Percentiles rank a stretch among this genome's conserved stretches.
These are phyloP conservation scores for Drosophila merina DNA, from an alignment of 2,888 invertebrate genomes.

Conservation along the genomic window DNA sequence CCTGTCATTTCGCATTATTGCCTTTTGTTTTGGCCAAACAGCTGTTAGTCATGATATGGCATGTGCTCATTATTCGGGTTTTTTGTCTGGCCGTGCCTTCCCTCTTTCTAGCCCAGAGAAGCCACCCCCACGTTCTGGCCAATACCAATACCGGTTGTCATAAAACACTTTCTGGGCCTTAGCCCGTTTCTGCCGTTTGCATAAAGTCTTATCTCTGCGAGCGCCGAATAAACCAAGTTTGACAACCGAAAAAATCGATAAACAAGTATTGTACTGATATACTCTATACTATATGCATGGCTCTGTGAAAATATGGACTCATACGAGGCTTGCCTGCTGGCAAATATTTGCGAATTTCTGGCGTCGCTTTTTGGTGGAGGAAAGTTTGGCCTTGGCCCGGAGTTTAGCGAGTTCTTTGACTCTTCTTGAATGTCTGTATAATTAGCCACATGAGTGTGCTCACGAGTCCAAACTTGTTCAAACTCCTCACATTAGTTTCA, in stretches of 20 bases:
- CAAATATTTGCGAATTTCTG: constrained; percentile 27
- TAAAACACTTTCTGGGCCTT: constrained; percentile 15
- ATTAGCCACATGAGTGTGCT: constrained; percentile 22
- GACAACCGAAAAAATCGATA: constrained; percentile 39
- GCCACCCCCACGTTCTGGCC: constrained; percentile 16
- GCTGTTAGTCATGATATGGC: constrained; percentile 65
- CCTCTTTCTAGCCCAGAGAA: constrained; percentile 2
- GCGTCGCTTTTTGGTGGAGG: constrained; percentile 1
- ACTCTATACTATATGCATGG: not conserved
- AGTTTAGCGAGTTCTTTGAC: constrained; percentile 32
- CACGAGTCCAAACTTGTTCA: constrained; percentile 20
- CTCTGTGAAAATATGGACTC: not conserved
- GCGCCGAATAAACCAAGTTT: constrained; percentile 31
- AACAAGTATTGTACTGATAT: constrained; percentile 19
- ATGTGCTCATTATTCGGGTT: constrained; percentile 25
- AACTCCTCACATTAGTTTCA: constrained; percentile 8
- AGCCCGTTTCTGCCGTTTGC: constrained; percentile 22
- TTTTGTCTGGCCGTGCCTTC: not conserved
- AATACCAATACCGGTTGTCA: constrained; percentile 10
- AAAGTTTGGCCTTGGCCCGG: constrained; percentile 19
- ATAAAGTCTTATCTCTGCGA: constrained; percentile 27
- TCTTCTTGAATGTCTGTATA: constrained; percentile 20
- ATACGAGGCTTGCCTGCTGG: not conserved
- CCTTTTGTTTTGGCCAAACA: constrained; percentile 66
- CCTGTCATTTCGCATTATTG: constrained; percentile 53